These are phyloP conservation scores for Polydrusus pterygomalis DNA, from an alignment of 2,888 invertebrate genomes.

Conservation along the genomic window DNA sequence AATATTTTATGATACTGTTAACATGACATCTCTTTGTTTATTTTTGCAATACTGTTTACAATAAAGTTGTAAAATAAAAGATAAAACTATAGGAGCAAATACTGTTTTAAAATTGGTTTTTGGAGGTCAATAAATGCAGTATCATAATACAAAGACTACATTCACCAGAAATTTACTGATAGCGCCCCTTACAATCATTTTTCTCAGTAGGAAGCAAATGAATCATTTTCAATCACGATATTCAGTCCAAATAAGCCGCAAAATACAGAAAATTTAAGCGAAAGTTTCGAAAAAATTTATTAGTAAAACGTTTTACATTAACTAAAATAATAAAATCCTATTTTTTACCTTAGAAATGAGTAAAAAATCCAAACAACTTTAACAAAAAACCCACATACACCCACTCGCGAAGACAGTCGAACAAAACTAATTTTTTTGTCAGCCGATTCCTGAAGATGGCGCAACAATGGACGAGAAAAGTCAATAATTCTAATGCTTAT, in stretches of 20 bases:
- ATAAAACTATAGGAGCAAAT: slow-evolving; percentile 17
- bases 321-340: slow-evolving; percentile 27
- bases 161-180: slow-evolving; percentile 35
- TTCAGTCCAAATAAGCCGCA: slow-evolving; percentile 1
- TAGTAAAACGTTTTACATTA: slow-evolving; percentile 21
- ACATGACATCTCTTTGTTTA: slow-evolving; percentile 24
- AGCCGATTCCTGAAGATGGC: slow-evolving; percentile 51
- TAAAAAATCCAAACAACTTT: slow-evolving; percentile 63
- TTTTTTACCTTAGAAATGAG: slow-evolving; percentile 62
- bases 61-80: slow-evolving; percentile 7
- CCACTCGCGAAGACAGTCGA: slow-evolving; percentile 64
- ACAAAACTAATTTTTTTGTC: slow-evolving; percentile 63
- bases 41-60: slow-evolving; percentile 26
- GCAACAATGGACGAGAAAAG: slow-evolving; percentile 31
- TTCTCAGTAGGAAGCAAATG: slow-evolving; percentile 40
- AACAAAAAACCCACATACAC: slow-evolving; percentile 62
- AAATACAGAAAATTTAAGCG: neutral
- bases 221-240: slow-evolving; percentile 34
- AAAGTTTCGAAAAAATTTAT: neutral
- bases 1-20: neutral
- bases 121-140: slow-evolving; percentile 11
- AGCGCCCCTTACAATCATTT: slow-evolving; percentile 47
- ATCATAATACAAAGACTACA: slow-evolving; percentile 10
- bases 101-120: slow-evolving; percentile 12
- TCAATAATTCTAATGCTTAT: slow-evolving; percentile 29